These are phyloP conservation scores for Phymorhynchus buccinoides DNA, from an alignment of 1,140 invertebrate genomes.

Conservation along the genomic window DNA sequence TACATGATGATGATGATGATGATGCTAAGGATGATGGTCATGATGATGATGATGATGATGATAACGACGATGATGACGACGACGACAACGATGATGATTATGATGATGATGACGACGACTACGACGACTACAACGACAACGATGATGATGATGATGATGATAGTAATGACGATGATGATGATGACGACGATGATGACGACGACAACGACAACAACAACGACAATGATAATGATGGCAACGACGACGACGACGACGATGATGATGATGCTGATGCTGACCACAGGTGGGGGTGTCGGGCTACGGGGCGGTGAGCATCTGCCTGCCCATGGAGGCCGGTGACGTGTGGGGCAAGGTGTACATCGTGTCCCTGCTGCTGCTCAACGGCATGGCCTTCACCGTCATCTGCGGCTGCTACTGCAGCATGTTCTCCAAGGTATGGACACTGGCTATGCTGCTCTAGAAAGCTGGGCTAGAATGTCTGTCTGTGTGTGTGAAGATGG, in stretches of 20 bases:
- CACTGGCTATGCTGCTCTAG: no score
- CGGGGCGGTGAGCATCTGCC: constrained; percentile 75
- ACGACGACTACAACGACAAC: no score
- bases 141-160: constrained; percentile 29
- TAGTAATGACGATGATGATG: constrained; percentile 30
- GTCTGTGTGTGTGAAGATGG: no score
- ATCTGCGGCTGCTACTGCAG: constrained; percentile 87
- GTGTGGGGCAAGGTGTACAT: constrained; percentile 81
- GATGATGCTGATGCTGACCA: constrained; percentile 4
- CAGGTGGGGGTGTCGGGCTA: constrained; percentile 94
- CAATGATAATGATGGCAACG: background rate
- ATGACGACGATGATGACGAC: constrained; percentile 20
- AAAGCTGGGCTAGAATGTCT: no score
- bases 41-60: no score
- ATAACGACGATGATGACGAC: no score
- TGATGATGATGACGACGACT: constrained; percentile 29
- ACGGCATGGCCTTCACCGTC: constrained; percentile 83
- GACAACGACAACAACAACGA: constrained; percentile 7
- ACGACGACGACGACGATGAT: constrained; percentile 2
- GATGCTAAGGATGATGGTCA: no score
- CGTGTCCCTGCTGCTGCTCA: constrained; percentile 81
- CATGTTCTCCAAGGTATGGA: constrained; percentile 78
- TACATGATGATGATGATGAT: no score
- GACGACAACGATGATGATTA: no score
- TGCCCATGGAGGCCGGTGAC: constrained; percentile 73